phyloP scores from a whole-genome alignment of 1,140 invertebrate genomes.

The Drepana arcuata region DNA sequence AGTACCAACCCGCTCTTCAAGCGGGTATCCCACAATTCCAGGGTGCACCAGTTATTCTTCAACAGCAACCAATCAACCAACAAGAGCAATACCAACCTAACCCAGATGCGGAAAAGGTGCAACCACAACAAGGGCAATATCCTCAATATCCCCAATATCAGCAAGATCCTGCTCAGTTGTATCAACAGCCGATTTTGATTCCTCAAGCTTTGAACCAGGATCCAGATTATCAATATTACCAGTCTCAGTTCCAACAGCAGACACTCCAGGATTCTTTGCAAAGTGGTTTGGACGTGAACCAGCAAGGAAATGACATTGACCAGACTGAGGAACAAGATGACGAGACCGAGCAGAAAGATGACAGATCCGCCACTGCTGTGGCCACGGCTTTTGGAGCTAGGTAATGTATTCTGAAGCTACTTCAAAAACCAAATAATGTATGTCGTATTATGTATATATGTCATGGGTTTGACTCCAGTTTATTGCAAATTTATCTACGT shows the following conservation, averaged over 20 bases:
- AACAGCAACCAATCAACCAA: conserved; percentile 6
- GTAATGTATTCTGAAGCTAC: no score
- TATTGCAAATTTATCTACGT: no score
- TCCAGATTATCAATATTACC: conserved; percentile 17
- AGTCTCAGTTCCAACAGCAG: conserved; percentile 20
- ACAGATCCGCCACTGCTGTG: conserved; percentile 34
- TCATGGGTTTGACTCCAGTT: no score
- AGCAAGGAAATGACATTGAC: conserved; percentile 45
- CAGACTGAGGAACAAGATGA: conserved; percentile 26
- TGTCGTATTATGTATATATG: no score
- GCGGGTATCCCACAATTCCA: no score
- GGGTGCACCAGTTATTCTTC: no score
- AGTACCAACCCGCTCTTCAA: conserved; percentile 17
- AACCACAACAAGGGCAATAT: conserved; percentile 1
- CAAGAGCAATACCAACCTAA: not conserved
- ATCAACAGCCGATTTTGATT: conserved; percentile 11
- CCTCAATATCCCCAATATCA: conserved; percentile 2
- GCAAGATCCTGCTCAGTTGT: conserved; percentile 11
- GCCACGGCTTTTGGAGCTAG: conserved; percentile 58
- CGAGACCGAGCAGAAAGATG: conserved; percentile 29
- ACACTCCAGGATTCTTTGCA: conserved; percentile 44
- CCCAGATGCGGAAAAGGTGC: not conserved
- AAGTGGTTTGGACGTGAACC: conserved; percentile 50
- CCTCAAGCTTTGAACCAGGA: conserved; percentile 8
- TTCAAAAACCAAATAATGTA: no score